Evolutionary conservation across 64 coral and sea anemone species (phyloP), one percentile per base, ranked within the genome.

Genomic region (Porites australiensis): DNA sequence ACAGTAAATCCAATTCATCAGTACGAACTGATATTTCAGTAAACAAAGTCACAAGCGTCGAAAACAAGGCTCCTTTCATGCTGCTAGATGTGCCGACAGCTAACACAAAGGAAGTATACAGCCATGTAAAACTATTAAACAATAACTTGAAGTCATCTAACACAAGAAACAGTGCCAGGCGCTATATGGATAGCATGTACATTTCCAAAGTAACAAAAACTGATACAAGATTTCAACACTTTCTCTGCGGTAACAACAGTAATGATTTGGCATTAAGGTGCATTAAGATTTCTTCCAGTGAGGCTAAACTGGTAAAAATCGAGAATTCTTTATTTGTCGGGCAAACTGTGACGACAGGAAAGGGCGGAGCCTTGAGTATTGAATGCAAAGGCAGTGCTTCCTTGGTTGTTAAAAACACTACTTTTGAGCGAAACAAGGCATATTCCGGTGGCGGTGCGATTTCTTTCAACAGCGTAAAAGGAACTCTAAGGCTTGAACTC

Each of bases 231-330:
- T 84, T 84, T 65, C 14, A 22, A 0, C 4, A 69, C 45, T 51
- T 84, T 18, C 43, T n/a, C 9, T 84, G 81, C 47, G 63, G 62
- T 51, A 84, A 84, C 81, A 84, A 84, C 81, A 84, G 45, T 5
- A 84, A 64, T 50, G 8, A 84, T 3, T 37, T 19, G 18, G 81
- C 63, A 50, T 44, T 84, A 45, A 84, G 81, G 52, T 84, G 81
- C 47, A 67, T 84, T 3, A 84, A 84, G 47, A 84, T 84, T 23
- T 68, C 64, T 69, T 50, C 81, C 6, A 0, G 52, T 2, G 14
- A 65, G 22, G 45, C 81, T 6, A 69, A 84, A 68, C n/a, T n/a
- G n/a, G 63, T 84, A 5, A 4, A 50, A 4, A 84, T 84, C 13
- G 62, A 84, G 0, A 68, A 84, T 84, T 84, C 81, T 5, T 66